These are phyloP conservation scores for Coptodon rendalli DNA, from an alignment of 2,113 vertebrate species.

Conservation along the genomic window DNA sequence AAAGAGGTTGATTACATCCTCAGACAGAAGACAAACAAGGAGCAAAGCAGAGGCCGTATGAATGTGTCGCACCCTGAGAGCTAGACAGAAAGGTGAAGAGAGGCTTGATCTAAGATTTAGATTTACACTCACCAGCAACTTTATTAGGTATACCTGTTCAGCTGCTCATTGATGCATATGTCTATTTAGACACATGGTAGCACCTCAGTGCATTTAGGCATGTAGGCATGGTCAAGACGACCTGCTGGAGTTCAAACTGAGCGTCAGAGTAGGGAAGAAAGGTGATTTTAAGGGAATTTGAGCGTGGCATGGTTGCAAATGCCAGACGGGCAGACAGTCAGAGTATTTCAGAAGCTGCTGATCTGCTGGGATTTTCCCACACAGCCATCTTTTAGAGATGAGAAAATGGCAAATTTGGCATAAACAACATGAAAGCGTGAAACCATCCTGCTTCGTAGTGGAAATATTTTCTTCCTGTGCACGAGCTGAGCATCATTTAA, in stretches of 20 bases:
- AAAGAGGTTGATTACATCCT: constrained; percentile 10
- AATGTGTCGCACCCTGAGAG: not conserved
- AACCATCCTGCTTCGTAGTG: not conserved
- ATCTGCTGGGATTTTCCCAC: not conserved
- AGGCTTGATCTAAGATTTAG: not conserved
- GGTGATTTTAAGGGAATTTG: not conserved
- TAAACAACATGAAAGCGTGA: not conserved
- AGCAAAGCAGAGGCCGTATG: not conserved
- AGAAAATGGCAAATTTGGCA: not conserved
- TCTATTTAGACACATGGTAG: not conserved
- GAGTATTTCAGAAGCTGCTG: not conserved
- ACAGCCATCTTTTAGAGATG: not conserved
- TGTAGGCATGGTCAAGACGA: fast-evolving
- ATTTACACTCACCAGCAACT: not conserved
- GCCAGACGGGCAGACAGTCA: not conserved
- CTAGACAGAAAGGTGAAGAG: not conserved
- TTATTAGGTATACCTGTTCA: not conserved
- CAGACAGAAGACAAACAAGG: not conserved
- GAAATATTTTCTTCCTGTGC: not conserved
- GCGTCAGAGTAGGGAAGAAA: not conserved
- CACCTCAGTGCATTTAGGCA: not conserved
- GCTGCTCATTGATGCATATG: not conserved
- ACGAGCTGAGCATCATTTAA: not conserved
- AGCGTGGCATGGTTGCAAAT: fast-evolving
- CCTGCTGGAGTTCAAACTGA: not conserved